Evolutionary conservation across 2,888 invertebrate genomes (phyloP).

Genomic region (Periphyllus acericola): DNA sequence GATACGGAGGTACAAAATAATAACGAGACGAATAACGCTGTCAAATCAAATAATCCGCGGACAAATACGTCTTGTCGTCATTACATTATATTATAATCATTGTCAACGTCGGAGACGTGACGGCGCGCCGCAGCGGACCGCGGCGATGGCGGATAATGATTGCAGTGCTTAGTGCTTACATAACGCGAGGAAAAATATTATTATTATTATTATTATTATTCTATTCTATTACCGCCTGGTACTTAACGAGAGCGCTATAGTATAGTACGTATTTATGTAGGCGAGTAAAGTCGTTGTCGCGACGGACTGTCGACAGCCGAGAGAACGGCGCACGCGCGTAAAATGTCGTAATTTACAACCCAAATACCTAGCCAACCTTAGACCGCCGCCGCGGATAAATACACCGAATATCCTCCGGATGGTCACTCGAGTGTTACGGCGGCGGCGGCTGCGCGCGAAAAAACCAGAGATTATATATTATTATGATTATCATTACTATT

Average conservation of each 20-base stretch:
- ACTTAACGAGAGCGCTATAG: background rate
- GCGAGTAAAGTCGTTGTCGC: background rate
- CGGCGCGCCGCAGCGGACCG: background rate
- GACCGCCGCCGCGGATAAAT: slow-evolving; percentile 35
- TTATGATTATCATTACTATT: background rate
- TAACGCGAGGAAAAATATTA: background rate
- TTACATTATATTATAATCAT: background rate
- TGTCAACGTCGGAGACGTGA: slow-evolving; percentile 8
- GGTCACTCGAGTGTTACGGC: slow-evolving; percentile 50
- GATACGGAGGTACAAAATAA: background rate
- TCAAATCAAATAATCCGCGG: slow-evolving; percentile 1
- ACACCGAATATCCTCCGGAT: slow-evolving; percentile 51
- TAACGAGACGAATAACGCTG: background rate
- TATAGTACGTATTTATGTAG: no score
- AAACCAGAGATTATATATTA: slow-evolving; percentile 13
- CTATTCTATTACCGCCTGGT: background rate
- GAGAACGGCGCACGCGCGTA: background rate
- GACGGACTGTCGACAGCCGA: slow-evolving; percentile 3
- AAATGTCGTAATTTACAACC: slow-evolving; percentile 49
- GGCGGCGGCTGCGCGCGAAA: background rate
- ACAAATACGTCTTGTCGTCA: background rate
- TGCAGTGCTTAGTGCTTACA: background rate
- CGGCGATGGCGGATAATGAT: background rate
- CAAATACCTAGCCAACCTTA: slow-evolving; percentile 58
- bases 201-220: background rate